phyloP scores from a whole-genome alignment of 2,797 vertebrate genomes.

The Taenioides sp. region DNA sequence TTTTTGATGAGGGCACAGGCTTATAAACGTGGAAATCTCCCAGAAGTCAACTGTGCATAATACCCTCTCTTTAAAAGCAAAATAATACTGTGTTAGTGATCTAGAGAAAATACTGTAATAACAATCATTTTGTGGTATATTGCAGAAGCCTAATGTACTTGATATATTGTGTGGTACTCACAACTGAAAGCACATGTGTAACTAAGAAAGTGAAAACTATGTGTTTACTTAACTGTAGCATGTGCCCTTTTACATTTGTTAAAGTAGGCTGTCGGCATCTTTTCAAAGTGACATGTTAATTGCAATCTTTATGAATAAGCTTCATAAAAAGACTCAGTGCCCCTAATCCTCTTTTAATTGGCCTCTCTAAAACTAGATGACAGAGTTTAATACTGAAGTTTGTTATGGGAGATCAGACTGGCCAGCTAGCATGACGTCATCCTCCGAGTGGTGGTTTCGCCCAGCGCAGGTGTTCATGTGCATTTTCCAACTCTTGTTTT shows the following conservation, averaged over 20 bases:
- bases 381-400: not conserved
- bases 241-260: not conserved
- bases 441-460: not conserved
- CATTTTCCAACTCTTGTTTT: constrained; percentile 1
- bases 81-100: not conserved
- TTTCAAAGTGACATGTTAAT: not conserved
- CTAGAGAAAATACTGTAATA: not conserved
- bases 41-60: no score
- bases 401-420: not conserved
- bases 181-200: not conserved
- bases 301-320: not conserved
- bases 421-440: not conserved
- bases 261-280: not conserved
- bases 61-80: not conserved
- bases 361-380: constrained; percentile 3
- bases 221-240: not conserved
- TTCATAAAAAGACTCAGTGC: not conserved
- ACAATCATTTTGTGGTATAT: not conserved
- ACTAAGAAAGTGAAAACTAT: not conserved
- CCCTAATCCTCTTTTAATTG: constrained; percentile 9
- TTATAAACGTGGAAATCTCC: no score
- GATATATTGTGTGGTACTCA: not conserved
- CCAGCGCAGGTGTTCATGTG: constrained; percentile 24
- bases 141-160: not conserved
- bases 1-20: no score